Evolutionary conservation across 2,113 vertebrate species (phyloP), one percentile per base, ranked within the genome.

Genomic region (Donacobius atricapilla): DNA sequence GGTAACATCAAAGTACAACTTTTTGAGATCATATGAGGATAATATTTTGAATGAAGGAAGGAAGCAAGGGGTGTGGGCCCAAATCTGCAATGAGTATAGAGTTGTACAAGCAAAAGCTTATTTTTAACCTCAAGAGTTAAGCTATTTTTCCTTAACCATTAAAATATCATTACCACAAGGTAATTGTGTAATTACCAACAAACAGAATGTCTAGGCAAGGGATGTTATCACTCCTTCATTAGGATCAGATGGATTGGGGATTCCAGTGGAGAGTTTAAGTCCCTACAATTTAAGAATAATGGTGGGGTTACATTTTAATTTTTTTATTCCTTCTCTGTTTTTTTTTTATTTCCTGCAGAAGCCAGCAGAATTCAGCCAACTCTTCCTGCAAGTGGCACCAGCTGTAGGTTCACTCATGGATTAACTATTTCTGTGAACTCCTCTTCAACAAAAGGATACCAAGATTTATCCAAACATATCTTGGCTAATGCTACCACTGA

Each of bases 381-480:
- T 15, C 79, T 96, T 87, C 58, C 83, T 75, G 84, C 96, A 39
- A 45, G 68, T 45, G 72, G 91, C 53, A 91, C 90, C 60, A 89
- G 97, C 75, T 97, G 95, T 81, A 97, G 68, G 37, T 97, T 97
- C 50, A 95, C 69, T 9, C 93, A 94, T 42, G 98, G 97, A 44
- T 83, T 96, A 76, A 96, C 94, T 40, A 90, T 96, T 97, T 92
- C 93, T 0, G 89, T 96, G 54, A 96, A 88, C 83, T 98, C 98
- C 28, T 98, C 98, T 72, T 93, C 98, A 61, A 96, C 97, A 24
- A 94, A 98, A 73, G 97, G 97, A 33, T 99, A 99, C 93, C 98
- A 98, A 85, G 98, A 99, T 85, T 95, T 99, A 83, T 98, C 99
- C 75, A 98, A 98, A 78, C 96, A 97, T 28, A 97, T 99, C 33